phyloP scores from a whole-genome alignment of 92 coral and sea anemone genomes.

The Ricordea florida region DNA sequence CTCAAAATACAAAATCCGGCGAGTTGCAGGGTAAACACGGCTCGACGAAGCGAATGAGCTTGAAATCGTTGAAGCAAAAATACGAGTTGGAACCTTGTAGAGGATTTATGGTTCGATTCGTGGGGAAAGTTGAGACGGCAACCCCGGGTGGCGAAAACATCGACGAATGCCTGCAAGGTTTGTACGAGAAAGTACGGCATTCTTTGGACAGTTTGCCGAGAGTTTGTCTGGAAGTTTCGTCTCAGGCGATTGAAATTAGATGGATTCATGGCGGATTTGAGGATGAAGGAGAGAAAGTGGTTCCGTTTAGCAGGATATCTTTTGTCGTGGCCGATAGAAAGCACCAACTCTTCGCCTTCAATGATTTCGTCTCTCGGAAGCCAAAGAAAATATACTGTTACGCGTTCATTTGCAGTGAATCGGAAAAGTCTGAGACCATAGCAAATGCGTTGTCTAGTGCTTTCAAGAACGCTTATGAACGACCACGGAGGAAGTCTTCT shows the following conservation, averaged over 20 bases:
- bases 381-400: slow-evolving; percentile 74
- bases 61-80: slow-evolving; percentile 57
- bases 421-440: slow-evolving; percentile 79
- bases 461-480: slow-evolving; percentile 31
- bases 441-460: slow-evolving; percentile 77
- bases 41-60: slow-evolving; percentile 49
- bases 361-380: slow-evolving; percentile 85
- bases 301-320: slow-evolving; percentile 77
- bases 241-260: slow-evolving; percentile 56
- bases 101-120: slow-evolving; percentile 80
- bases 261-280: slow-evolving; percentile 41
- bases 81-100: slow-evolving; percentile 67
- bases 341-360: slow-evolving; percentile 89
- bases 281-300: slow-evolving; percentile 36
- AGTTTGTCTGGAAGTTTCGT: slow-evolving; percentile 67
- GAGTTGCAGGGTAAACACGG: background rate
- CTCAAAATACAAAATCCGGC: background rate
- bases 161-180: slow-evolving; percentile 54
- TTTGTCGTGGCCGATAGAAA: slow-evolving; percentile 86
- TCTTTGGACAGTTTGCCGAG: slow-evolving; percentile 45
- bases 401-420: slow-evolving; percentile 78
- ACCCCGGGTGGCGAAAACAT: slow-evolving; percentile 78
- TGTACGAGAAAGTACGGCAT: slow-evolving; percentile 57
- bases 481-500: background rate
- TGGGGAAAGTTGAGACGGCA: slow-evolving; percentile 65